Base-by-base conservation (phyloP, 2,888 invertebrate genomes). In the Netelia virgata region DNA sequence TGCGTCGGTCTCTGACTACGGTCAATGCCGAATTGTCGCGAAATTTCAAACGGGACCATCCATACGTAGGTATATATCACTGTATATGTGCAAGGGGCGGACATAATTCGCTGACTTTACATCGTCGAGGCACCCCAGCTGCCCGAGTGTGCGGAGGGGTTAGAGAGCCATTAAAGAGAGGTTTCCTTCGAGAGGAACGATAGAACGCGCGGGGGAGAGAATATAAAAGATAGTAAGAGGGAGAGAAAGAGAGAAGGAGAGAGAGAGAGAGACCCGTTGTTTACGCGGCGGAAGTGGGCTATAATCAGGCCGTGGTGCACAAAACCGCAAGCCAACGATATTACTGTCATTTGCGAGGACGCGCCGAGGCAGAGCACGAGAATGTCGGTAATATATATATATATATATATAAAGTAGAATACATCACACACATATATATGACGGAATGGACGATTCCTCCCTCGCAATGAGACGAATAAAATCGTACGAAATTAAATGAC, bases 341-440 rank as follows among this genome's bases (percentile, higher is more conserved):
- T 92, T 92, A 92, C 92, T 92, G 92, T 92, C 92, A 92, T 92
- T 92, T 91, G 87, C 87, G 88, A 87, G 87, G 89, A 84, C 86
- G 87, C 88, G 87, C 70, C 78, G 72, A 81, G 63, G 73, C 77
- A 68, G 55, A 66, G 75, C 61, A 78, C 83, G 82, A 86, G 73
- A 83, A 79, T 68, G 79, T 81, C 79, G 73, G 75, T 82, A 11
- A 77, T 76, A 28, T 18, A 75, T 64, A 63, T 53, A 23, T 53
- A 23, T 55, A 43, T 47, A 28, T 18, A 47, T 28, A 28, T 63
- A 36, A 9, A 47, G 6, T 6, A 36, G 36, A 73, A 11, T 61
- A 23, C 6, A 43, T 50, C 43, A 36, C 11, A 63, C 36, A 63
- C 3, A 79, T 43, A 59, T 47, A 69, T 18, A 69, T 18, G 16